Evolutionary conservation across 1,140 invertebrate genomes (phyloP), one percentile per base, ranked within the genome.

Genomic region (Arctopsyche grandis): DNA sequence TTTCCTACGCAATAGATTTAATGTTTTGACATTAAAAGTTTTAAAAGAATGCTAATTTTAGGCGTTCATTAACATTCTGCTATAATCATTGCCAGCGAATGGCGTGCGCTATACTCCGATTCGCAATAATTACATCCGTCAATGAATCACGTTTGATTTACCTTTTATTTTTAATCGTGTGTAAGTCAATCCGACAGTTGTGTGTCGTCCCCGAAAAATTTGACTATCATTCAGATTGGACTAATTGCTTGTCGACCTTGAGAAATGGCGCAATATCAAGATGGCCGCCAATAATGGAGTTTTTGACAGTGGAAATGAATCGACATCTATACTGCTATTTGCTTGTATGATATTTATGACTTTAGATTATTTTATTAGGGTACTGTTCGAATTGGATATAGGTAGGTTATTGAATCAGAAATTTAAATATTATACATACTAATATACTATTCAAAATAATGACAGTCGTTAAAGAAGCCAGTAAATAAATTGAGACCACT

Each of bases 221-320:
- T 48, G 38, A 12, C 38, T 73, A 22, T 73, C 38, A 3, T 1
- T 7, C 48, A 52, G 48, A 12, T 14, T 52, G 48, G 38, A 43
- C 16, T 24, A 73, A 73, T 46, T 19, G 44, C 43, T 56, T 4
- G 19, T 19, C n/a, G 48, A 29, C 71, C 71, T 74, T 74, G 46
- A 74, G 9, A 38, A 22, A 74, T 29, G 71, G n/a, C 44, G 10
- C 16, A 29, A 29, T 74, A 48, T 74, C 71, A 74, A 74, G 71
- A 74, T 74, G 71, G 71, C 71, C 48, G 71, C 71, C 71, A 26
- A 26, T 38, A 38, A 7, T 38, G 29, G 7, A 38, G 1, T 38
- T 38, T 38, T 38, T 38, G 29, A 38, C 29, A 38, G 29, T 38
- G 29, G 29, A 38, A 4, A 38, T 7, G 7, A 52, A 52, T 52